Evolutionary conservation across 2,113 vertebrate genomes (phyloP), one percentile per base, ranked within the genome.

Genomic region (Nicator chloris): DNA sequence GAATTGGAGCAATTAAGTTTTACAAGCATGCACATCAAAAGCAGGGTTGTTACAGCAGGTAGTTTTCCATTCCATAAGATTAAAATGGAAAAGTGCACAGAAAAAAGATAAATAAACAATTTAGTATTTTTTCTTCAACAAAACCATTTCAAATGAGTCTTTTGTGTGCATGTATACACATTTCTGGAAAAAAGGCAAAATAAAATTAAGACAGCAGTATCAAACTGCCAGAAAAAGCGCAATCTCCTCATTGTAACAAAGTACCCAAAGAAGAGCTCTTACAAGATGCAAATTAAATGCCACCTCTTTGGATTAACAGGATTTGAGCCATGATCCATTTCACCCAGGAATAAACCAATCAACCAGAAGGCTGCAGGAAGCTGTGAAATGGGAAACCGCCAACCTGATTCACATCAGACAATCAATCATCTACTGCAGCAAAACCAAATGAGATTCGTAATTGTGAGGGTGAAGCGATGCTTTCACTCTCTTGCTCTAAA

Each of bases 1-100:
- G 47, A 93, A 91, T 63, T 70, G 35, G 4, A 80, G 73, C 84
- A 92, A 91, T 90, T 90, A 86, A 37, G 42, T 91, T 91, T 90
- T 90, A 93, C 33, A 86, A 85, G 51, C 47, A n/a, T 8, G 18
- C 37, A 86, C 20, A 83, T 51, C 50, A 92, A 63, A 86, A 78
- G 18, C 27, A 65, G 23, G 15, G 16, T 17, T 50, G 45, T 30
- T 83, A 78, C 2, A 89, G 53, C 37, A 82, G 64, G 15, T 44
- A 51, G 35, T 51, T 78, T 81, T 63, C 19, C 49, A 92, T 81
- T 84, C 40, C 56, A 88, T 42, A 23, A 86, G 44, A 78, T 35
- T 64, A 40, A 91, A 73, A 49, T 40, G 13, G 15, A 7, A 9
- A 56, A 53, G 12, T 35, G 44, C 15, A 40, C 9, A 5, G 37